Percentiles rank a stretch among this genome's conserved stretches.
Evolutionary conservation across 2,797 vertebrate species (phyloP).

Genomic region (Pangasius sanitwongsei): DNA sequence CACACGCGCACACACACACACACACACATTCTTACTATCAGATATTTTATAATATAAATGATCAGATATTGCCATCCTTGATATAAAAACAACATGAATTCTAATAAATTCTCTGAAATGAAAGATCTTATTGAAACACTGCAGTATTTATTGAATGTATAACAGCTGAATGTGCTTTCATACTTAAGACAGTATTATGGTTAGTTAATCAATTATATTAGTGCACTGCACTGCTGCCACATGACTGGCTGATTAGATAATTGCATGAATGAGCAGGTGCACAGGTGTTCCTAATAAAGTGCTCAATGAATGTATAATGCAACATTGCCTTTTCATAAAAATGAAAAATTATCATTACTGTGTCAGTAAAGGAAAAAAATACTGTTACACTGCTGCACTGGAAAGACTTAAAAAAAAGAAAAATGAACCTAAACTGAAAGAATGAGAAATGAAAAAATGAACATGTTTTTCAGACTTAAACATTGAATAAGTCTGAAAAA

Average conservation of each 20-base stretch:
- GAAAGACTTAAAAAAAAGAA: background rate
- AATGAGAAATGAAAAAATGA: background rate
- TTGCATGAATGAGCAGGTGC: too few species aligned
- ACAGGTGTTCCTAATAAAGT: too few species aligned
- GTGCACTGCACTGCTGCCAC: background rate
- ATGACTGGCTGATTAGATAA: too few species aligned
- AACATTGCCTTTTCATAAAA: too few species aligned
- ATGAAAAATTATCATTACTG: background rate
- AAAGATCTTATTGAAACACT: background rate
- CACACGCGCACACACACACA: too few species aligned
- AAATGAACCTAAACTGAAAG: background rate
- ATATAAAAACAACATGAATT: background rate
- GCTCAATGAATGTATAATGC: too few species aligned
- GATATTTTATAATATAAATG: background rate
- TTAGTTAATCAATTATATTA: background rate
- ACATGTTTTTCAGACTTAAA: background rate
- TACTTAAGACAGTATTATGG: background rate
- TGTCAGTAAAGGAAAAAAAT: background rate
- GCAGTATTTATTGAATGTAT: background rate
- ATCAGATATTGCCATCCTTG: background rate
- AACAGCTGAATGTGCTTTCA: background rate
- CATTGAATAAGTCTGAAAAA: background rate
- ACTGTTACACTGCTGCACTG: background rate
- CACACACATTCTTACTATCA: background rate
- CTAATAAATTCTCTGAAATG: background rate